phyloP scores from a whole-genome alignment of 2,113 vertebrate species.

The Puntigrus tetrazona region DNA sequence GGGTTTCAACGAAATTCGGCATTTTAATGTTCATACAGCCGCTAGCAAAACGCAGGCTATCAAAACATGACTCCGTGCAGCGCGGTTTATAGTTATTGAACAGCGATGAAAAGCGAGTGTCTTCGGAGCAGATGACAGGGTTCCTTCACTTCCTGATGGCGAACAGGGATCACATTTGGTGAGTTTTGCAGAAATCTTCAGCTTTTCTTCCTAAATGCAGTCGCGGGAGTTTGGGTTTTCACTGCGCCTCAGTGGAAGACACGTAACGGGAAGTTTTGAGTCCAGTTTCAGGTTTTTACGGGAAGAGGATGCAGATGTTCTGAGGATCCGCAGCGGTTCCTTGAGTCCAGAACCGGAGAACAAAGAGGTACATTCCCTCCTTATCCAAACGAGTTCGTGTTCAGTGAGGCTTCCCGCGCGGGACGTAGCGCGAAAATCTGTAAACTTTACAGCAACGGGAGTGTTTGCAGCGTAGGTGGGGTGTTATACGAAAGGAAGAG shows the following conservation, averaged over 20 bases:
- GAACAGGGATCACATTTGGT: conserved; percentile 64
- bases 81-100: neutral
- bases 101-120: conserved; percentile 39
- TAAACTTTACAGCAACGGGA: neutral
- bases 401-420: neutral
- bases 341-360: conserved; percentile 45
- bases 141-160: conserved; percentile 66
- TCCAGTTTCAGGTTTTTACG: conserved; percentile 7
- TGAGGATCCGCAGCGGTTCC: conserved; percentile 40
- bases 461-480: conserved; percentile 25
- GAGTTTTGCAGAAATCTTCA: conserved; percentile 57
- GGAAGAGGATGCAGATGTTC: conserved; percentile 62
- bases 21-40: neutral
- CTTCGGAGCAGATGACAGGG: conserved; percentile 52
- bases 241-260: conserved; percentile 32
- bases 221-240: conserved; percentile 27
- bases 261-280: conserved; percentile 60
- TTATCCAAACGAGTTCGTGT: neutral
- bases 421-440: neutral
- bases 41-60: neutral
- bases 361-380: conserved; percentile 57
- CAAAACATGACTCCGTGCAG: neutral
- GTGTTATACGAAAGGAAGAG: conserved; percentile 35
- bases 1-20: conserved; percentile 41
- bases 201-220: conserved; percentile 11